A percentile compares a stretch with the other conserved stretches of the same genome.
Conservation (phyloP, 1,140 invertebrate genomes). For the Calephelis virginiensis region DNA sequence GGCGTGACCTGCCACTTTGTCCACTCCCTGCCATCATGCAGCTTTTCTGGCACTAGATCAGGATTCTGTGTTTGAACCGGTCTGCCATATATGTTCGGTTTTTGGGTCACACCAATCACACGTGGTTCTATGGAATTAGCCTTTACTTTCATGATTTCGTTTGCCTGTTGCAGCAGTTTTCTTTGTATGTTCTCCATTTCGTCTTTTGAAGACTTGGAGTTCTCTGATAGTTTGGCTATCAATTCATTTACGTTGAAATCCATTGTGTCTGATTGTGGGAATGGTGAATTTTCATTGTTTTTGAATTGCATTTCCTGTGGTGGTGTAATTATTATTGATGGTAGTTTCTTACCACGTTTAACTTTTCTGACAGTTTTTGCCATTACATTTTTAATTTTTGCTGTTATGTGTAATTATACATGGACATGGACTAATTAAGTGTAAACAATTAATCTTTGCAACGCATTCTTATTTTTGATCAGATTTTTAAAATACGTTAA, state of each 20-base stretch:
- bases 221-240: constrained; percentile 64
- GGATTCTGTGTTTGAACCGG: constrained; percentile 4
- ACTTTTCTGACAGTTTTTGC: constrained; percentile 73
- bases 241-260: constrained; percentile 66
- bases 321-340: constrained; percentile 60
- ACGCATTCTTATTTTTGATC: neutral
- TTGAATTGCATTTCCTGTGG: constrained; percentile 62
- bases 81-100: constrained; percentile 10
- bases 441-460: neutral
- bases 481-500: neutral
- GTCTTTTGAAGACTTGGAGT: constrained; percentile 59
- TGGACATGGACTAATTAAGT: neutral
- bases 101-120: constrained; percentile 12
- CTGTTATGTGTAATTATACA: constrained; percentile 24
- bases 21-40: neutral
- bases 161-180: constrained; percentile 63
- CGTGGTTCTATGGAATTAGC: neutral
- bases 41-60: constrained; percentile 6
- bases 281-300: constrained; percentile 31
- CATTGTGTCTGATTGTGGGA: constrained; percentile 36
- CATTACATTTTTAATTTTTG: constrained; percentile 67
- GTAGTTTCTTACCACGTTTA: constrained; percentile 59
- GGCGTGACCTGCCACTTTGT: constrained; percentile 13
- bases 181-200: constrained; percentile 70
- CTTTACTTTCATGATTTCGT: constrained; percentile 43